Conservation (phyloP, 2,797 vertebrate species). For the Crocodylus rhombifer region DNA sequence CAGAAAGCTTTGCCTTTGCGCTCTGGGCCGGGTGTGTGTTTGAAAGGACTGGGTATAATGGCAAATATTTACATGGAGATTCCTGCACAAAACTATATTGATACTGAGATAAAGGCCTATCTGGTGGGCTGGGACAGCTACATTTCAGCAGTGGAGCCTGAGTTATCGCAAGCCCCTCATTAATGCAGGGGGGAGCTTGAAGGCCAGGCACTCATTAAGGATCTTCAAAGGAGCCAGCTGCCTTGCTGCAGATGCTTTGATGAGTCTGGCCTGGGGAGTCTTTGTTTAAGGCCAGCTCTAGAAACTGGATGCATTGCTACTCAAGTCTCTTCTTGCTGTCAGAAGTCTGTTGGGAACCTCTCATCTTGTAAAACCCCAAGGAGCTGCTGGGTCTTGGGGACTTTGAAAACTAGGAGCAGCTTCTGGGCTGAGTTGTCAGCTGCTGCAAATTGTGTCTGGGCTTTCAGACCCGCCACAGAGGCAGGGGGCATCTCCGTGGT, state of each 20-base stretch:
- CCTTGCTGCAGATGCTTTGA: not conserved
- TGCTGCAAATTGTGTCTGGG: too few relatives aligned
- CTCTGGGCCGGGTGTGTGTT: not conserved
- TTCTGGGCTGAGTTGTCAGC: not conserved
- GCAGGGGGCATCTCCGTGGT: not conserved
- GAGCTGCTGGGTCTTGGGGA: too few relatives aligned
- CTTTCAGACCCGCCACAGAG: too few relatives aligned
- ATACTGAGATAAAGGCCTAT: not conserved
- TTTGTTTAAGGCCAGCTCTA: not conserved
- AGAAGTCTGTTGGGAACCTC: too few relatives aligned
- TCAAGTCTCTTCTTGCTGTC: accelerated
- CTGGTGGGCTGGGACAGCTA: not conserved
- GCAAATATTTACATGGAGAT: not conserved
- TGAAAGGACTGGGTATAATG: not conserved
- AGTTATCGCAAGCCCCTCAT: not conserved
- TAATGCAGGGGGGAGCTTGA: not conserved
- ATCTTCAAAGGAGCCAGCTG: accelerated
- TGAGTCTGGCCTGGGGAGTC: not conserved
- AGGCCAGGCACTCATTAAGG: accelerated
- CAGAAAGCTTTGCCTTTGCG: too few relatives aligned
- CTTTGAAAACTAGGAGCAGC: not conserved
- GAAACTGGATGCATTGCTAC: not conserved
- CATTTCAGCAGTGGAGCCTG: not conserved
- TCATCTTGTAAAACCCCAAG: not conserved
- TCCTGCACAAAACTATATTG: not conserved